A percentile compares a stretch with the other conserved stretches of the same genome.
Evolutionary conservation across 2,888 invertebrate species (phyloP).

Genomic region (Spisula solida): DNA sequence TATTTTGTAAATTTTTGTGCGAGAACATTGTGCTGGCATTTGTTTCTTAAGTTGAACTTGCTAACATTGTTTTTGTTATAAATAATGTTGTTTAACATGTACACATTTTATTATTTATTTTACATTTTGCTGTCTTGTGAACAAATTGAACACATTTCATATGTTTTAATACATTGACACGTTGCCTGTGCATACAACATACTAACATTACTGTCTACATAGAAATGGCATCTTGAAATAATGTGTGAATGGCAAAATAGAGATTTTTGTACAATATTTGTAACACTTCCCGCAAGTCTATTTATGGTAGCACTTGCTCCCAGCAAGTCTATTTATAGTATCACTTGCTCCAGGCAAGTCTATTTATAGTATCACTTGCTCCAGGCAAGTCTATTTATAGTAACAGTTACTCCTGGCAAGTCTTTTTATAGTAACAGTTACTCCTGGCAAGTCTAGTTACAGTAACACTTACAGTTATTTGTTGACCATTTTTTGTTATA

Average conservation of each 20-base stretch:
- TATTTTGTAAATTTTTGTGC: too few species aligned
- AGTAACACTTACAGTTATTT: too few species aligned
- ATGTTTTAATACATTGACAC: background rate
- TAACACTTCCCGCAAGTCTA: too few species aligned
- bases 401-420: background rate
- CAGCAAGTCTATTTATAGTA: background rate
- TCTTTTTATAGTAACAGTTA: background rate
- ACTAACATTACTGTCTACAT: background rate
- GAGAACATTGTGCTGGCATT: too few species aligned
- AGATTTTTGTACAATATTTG: too few species aligned
- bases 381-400: background rate
- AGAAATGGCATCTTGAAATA: background rate
- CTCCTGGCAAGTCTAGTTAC: background rate
- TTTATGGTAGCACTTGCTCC: background rate
- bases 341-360: too few species aligned
- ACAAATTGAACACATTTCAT: background rate
- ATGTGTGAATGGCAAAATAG: too few species aligned
- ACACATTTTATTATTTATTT: background rate
- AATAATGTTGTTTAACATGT: too few species aligned
- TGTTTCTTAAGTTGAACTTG: too few species aligned
- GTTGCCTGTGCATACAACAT: background rate
- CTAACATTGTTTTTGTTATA: too few species aligned
- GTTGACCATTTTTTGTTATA: too few species aligned
- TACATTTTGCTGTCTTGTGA: background rate
- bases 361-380: too few species aligned